Percentiles rank a stretch among this genome's conserved stretches.
Conservation (phyloP, 2,797 vertebrate genomes). For the Peromyscus melanophrys region DNA sequence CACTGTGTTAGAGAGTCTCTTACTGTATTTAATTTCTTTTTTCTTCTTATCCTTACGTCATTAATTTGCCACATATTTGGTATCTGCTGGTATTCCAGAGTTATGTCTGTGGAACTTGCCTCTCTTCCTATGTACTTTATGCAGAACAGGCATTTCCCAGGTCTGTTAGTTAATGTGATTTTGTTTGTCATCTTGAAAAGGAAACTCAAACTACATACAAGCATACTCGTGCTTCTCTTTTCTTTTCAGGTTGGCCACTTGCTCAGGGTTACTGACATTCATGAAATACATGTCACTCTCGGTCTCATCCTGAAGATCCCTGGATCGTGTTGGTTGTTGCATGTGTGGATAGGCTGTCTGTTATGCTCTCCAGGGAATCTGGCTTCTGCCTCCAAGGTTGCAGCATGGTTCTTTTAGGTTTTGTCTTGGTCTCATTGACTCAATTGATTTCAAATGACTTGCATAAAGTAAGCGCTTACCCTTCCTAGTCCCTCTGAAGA, state of each 20-base stretch:
- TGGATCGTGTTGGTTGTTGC: neutral
- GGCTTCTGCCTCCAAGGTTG: neutral
- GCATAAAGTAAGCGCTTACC: neutral
- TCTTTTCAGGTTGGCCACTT: neutral
- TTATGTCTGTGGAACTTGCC: neutral
- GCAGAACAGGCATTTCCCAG: neutral
- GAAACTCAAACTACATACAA: neutral
- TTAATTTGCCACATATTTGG: neutral
- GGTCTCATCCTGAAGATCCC: neutral
- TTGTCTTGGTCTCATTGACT: neutral
- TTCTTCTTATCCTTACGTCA: neutral
- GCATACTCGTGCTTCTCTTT: neutral
- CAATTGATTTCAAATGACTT: constrained; percentile 2
- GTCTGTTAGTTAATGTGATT: neutral
- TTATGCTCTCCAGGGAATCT: neutral
- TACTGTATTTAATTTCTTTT: neutral
- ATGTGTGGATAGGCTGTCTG: neutral
- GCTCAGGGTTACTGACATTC: neutral
- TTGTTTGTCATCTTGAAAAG: neutral
- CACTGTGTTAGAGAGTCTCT: neutral
- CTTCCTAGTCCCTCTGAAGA: neutral
- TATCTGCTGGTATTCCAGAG: neutral
- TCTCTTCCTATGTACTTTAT: neutral
- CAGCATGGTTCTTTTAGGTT: neutral
- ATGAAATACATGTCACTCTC: neutral